Conservation (phyloP, 2,797 vertebrate species). For the Semaprochilodus insignis region DNA sequence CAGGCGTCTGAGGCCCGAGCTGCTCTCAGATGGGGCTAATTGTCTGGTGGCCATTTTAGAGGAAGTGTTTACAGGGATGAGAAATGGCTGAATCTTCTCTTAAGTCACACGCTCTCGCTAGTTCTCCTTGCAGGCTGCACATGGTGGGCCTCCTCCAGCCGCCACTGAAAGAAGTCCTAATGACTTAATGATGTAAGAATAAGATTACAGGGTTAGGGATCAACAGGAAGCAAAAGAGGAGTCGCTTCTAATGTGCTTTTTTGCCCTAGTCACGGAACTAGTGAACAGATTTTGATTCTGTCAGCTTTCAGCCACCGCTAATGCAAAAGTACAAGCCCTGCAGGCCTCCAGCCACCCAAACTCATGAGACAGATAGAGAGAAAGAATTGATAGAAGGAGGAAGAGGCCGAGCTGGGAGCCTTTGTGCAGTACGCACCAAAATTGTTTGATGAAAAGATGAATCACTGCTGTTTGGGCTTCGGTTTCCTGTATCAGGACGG, state of each 20-base stretch:
- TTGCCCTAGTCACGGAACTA: slow-evolving; percentile 48
- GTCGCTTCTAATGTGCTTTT: slow-evolving; percentile 19
- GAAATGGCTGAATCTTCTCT: slow-evolving; percentile 46
- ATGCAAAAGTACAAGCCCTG: slow-evolving; percentile 81
- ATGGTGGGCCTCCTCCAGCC: slow-evolving; percentile 1
- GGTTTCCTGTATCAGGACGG: slow-evolving; percentile 84
- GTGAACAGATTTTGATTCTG: slow-evolving; percentile 77
- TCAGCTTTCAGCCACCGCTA: slow-evolving; percentile 82
- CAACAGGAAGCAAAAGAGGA: slow-evolving; percentile 35
- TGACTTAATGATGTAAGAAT: slow-evolving; percentile 75
- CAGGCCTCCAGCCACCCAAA: slow-evolving; percentile 80
- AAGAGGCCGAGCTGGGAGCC: slow-evolving; percentile 61
- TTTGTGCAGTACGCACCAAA: slow-evolving; percentile 79
- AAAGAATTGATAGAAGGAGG: slow-evolving; percentile 61
- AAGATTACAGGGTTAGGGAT: slow-evolving; percentile 46
- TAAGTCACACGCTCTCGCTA: slow-evolving; percentile 50
- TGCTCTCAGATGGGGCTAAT: slow-evolving; percentile 67
- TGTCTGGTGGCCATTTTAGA: slow-evolving; percentile 62
- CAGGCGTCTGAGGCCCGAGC: slow-evolving; percentile 70
- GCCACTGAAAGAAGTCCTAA: slow-evolving; percentile 62
- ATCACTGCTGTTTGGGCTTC: slow-evolving; percentile 86
- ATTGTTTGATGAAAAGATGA: slow-evolving; percentile 84
- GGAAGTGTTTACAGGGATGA: slow-evolving; percentile 61
- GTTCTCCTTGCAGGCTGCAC: slow-evolving; percentile 53
- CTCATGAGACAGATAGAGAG: slow-evolving; percentile 72